Base-by-base conservation (phyloP, 2,888 invertebrate genomes). In the Cheilosia grossa region DNA sequence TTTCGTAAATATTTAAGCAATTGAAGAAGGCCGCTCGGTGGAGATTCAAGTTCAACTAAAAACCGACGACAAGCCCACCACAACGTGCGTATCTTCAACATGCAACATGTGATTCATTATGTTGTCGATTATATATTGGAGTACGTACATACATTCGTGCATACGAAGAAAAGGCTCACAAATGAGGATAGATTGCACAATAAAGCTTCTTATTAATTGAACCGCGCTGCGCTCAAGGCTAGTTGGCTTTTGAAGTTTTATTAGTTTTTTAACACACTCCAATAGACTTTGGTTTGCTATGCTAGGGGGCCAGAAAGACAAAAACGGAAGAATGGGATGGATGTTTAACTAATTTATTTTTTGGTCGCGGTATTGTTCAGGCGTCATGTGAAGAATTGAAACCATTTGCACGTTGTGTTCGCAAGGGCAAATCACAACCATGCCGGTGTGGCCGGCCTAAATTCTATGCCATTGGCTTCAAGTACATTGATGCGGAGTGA, bases 41-140 rank as follows among this genome's bases (percentile, higher is more conserved):
- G 19, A 72, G 63, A 64, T 72, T 79, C 78, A 79, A 79, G 78
- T 79, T 79, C 78, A 79, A 44, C 10, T 33, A 19, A 54, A 54
- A 30, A n/a, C 17, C 24, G 2, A 9, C 37, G 13, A 3, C 37
- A n/a, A 24, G 19, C 33, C 2, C 15, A 51, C 10, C 58, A 17
- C 27, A 17, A 37, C 44, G 51, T 53, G 67, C 47, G 53, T 47
- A 54, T 33, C 24, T 42, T 42, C 17, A 51, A 67, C 44, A 17
- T 17, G 21, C 53, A 27, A 37, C 13, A 37, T 40, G 69, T 61
- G 61, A 54, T 40, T 67, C 42, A 61, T 49, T 40, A 51, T 40
- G 59, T 4, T 24, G 69, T 33, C 17, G 40, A 33, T 24, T n/a
- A n/a, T n/a, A n/a, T n/a, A 9, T 37, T 0, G 3, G 13, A 37